Evolutionary conservation across 2,888 invertebrate species (phyloP).

Genomic region (Leptinotarsa tumamoca): DNA sequence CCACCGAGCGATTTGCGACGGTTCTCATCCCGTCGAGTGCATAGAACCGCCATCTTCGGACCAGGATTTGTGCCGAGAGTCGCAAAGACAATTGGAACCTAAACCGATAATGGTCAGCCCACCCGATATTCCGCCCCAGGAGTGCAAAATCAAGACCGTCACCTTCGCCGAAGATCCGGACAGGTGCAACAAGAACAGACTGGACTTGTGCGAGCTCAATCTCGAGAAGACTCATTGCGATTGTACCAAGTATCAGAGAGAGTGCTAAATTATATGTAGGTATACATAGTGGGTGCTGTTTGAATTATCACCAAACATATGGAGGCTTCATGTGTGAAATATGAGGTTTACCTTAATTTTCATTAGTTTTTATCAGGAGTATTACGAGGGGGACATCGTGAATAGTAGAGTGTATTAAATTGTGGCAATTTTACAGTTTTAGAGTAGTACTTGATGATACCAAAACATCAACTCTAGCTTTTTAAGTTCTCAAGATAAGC

Average conservation of each 20-base stretch:
- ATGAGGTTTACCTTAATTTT: not conserved
- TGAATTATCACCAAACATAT: not conserved
- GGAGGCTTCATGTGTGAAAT: not conserved
- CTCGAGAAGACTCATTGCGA: slow-evolving; percentile 58
- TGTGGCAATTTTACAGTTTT: too few species aligned
- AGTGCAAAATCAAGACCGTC: slow-evolving; percentile 59
- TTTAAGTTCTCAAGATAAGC: too few species aligned
- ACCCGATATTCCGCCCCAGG: slow-evolving; percentile 56
- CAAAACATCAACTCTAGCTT: too few species aligned
- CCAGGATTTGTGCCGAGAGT: slow-evolving; percentile 27
- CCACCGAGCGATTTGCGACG: slow-evolving; percentile 60
- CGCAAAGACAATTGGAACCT: slow-evolving; percentile 40
- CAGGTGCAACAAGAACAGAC: slow-evolving; percentile 56
- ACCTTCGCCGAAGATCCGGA: slow-evolving; percentile 59
- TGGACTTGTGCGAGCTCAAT: slow-evolving; percentile 61
- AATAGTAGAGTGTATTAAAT: too few species aligned
- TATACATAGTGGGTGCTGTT: not conserved
- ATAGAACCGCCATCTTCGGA: slow-evolving; percentile 48
- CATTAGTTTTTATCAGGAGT: not conserved
- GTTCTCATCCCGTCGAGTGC: slow-evolving; percentile 56
- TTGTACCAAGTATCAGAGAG: slow-evolving; percentile 59
- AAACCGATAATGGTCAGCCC: slow-evolving; percentile 59
- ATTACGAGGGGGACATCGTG: not conserved
- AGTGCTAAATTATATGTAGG: slow-evolving; percentile 34
- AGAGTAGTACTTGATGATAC: too few species aligned